A percentile compares a stretch with the other conserved stretches of the same genome.
Evolutionary conservation across 2,113 vertebrate genomes (phyloP).

Genomic region (Etheostoma spectabile): DNA sequence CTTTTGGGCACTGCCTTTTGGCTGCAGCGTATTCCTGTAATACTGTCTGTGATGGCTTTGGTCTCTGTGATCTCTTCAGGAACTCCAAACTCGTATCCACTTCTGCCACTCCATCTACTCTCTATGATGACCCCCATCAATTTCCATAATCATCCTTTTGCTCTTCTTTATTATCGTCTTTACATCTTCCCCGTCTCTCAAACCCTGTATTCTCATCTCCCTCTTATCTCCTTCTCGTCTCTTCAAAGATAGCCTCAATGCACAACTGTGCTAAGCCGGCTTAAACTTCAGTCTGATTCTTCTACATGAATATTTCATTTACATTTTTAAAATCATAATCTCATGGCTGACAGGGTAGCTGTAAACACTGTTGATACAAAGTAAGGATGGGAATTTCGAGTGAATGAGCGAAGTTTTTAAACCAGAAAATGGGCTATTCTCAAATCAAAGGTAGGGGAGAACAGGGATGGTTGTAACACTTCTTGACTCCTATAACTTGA

Average conservation of each 20-base stretch:
- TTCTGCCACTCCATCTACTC: conserved; percentile 43
- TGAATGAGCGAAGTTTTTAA: conserved; percentile 12
- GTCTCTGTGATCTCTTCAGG: conserved; percentile 21
- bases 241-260: conserved; percentile 39
- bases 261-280: conserved; percentile 41
- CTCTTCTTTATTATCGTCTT: conserved; percentile 52
- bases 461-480: too few species aligned
- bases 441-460: neutral
- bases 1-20: conserved; percentile 4
- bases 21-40: conserved; percentile 20
- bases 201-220: conserved; percentile 40
- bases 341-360: conserved; percentile 25
- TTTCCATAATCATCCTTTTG: conserved; percentile 69
- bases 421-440: conserved; percentile 9
- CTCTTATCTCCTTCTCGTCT: conserved; percentile 53
- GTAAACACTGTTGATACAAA: conserved; percentile 44
- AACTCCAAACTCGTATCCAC: conserved; percentile 47
- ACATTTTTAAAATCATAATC: conserved; percentile 35
- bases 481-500: too few species aligned
- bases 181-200: conserved; percentile 51
- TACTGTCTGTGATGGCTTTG: conserved; percentile 10
- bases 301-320: conserved; percentile 63
- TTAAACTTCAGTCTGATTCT: conserved; percentile 49
- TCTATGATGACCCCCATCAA: conserved; percentile 62
- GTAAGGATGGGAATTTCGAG: neutral